Conservation (phyloP, 1,140 invertebrate genomes). For the Heterodera schachtii region DNA sequence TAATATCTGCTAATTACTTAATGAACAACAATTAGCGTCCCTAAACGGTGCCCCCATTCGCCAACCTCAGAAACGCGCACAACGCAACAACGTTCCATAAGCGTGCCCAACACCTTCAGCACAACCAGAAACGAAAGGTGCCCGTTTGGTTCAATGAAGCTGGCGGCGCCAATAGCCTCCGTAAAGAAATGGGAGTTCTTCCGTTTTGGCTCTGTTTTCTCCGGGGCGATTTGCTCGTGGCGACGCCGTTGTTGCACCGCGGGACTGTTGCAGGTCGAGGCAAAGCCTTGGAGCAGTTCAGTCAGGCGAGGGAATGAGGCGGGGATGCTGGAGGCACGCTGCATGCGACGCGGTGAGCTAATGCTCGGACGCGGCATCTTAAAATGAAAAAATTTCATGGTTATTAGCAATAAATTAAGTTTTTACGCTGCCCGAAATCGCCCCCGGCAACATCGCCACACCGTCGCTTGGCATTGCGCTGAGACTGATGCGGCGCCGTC, state of each 20-base stretch:
- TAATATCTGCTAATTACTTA: no score
- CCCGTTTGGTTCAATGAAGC: slow-evolving; percentile 91
- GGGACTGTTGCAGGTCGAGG: neutral
- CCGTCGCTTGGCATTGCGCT: slow-evolving; percentile 44
- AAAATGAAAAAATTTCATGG: neutral
- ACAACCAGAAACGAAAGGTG: slow-evolving; percentile 87
- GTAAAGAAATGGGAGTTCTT: slow-evolving; percentile 23
- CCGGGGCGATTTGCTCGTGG: neutral
- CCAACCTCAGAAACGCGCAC: slow-evolving; percentile 55
- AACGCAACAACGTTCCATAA: slow-evolving; percentile 48
- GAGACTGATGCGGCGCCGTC: slow-evolving; percentile 44
- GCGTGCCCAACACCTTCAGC: slow-evolving; percentile 71
- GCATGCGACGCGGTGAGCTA: neutral
- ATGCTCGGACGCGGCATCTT: slow-evolving; percentile 17
- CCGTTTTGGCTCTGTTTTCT: neutral
- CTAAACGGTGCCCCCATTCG: neutral
- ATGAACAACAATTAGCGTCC: neutral
- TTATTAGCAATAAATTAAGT: neutral
- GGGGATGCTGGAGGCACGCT: slow-evolving; percentile 1
- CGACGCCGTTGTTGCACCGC: neutral
- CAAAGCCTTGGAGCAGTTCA: slow-evolving; percentile 5
- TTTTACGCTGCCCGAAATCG: slow-evolving; percentile 16
- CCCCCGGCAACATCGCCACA: slow-evolving; percentile 18
- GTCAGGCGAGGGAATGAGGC: neutral
- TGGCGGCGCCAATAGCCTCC: slow-evolving; percentile 81